Evolutionary conservation across 2,797 vertebrate species (phyloP).

Genomic region (Acipenser oxyrinchus): DNA sequence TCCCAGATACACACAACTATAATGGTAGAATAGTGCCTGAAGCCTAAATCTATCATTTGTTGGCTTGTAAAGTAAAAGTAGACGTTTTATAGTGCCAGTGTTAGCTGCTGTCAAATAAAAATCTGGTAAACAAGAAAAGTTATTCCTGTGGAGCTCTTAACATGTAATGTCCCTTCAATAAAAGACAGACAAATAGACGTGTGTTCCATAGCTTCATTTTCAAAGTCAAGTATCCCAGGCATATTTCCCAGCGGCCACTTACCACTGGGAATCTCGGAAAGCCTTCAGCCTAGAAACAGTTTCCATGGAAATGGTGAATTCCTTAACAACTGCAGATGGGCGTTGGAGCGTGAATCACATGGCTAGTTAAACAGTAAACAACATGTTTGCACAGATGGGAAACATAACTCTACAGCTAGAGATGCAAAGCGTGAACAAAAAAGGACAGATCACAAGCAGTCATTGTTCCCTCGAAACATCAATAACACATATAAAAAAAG

Average conservation of each 20-base stretch:
- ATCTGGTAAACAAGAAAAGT: too few relatives aligned
- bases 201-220: too few relatives aligned
- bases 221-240: too few relatives aligned
- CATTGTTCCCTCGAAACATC: background rate
- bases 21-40: too few relatives aligned
- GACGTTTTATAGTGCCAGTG: too few relatives aligned
- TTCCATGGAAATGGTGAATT: slow-evolving; percentile 54
- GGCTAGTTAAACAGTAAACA: slow-evolving; percentile 60
- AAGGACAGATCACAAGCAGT: slow-evolving; percentile 4
- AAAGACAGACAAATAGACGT: too few relatives aligned
- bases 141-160: too few relatives aligned
- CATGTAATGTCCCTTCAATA: too few relatives aligned
- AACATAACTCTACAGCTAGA: background rate
- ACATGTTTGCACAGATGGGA: slow-evolving; percentile 30
- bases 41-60: too few relatives aligned
- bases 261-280: slow-evolving; percentile 27
- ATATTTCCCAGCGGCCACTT: slow-evolving; percentile 47
- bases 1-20: too few relatives aligned
- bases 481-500: background rate
- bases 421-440: background rate
- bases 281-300: slow-evolving; percentile 35
- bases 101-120: too few relatives aligned
- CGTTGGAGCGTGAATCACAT: slow-evolving; percentile 56
- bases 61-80: too few relatives aligned
- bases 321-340: slow-evolving; percentile 38